phyloP scores from a whole-genome alignment of 2,113 vertebrate species.

The Mesocricetus auratus region DNA sequence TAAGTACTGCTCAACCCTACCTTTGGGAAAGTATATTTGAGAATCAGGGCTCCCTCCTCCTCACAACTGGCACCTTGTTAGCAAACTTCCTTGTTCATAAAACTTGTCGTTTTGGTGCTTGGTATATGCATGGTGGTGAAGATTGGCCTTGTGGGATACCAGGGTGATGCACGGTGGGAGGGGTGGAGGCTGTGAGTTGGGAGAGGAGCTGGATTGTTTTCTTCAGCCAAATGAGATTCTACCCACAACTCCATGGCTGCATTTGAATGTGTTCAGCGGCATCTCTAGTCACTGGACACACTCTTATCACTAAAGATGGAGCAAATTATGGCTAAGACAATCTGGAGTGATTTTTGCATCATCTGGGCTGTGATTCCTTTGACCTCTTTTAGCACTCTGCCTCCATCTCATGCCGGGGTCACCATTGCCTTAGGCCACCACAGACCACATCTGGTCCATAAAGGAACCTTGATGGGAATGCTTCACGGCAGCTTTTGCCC shows the following conservation, averaged over 20 bases:
- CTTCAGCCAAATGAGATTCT: neutral
- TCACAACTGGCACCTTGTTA: neutral
- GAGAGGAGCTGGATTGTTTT: neutral
- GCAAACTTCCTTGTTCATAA: neutral
- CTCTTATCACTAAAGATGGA: neutral
- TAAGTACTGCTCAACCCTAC: neutral
- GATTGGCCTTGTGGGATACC: neutral
- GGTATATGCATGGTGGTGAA: neutral
- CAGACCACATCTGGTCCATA: slow-evolving; percentile 29
- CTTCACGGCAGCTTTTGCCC: neutral
- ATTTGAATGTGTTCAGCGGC: neutral
- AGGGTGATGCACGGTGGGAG: rapidly evolving
- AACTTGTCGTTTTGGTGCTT: neutral
- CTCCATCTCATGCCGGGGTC: neutral
- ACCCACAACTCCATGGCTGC: neutral
- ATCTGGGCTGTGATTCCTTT: neutral
- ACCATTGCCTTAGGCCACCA: neutral
- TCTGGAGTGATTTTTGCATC: neutral
- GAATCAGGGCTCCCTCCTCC: neutral
- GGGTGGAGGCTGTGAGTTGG: neutral
- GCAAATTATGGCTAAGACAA: slow-evolving; percentile 1
- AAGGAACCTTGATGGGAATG: neutral
- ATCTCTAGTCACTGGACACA: neutral
- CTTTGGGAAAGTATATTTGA: neutral
- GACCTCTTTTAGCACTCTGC: neutral